Conservation (phyloP, 53 echinoderm and acorn worm genomes). For the Crossaster papposus region DNA sequence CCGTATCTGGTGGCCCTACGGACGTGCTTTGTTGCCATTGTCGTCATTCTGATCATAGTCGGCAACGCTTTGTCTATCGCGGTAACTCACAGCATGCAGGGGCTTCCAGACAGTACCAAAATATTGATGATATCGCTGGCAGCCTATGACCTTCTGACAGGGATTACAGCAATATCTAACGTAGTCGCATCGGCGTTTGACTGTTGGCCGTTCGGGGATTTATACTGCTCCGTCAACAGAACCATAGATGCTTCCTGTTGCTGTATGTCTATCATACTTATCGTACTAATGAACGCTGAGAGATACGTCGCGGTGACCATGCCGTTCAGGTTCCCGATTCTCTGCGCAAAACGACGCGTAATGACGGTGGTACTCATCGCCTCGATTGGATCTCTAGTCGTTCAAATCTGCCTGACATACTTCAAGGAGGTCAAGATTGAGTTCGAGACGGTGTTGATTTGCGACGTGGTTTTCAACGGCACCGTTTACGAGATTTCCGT, state of each 20-base stretch:
- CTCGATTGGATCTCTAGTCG: conserved; percentile 7
- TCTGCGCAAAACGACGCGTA: conserved; percentile 30
- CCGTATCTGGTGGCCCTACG: conserved; percentile 13
- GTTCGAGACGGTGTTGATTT: conserved; percentile 24
- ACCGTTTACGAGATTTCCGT: neutral
- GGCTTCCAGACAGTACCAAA: conserved; percentile 53
- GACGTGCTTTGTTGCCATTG: conserved; percentile 37
- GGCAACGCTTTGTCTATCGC: conserved; percentile 50
- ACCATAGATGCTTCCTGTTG: conserved; percentile 41
- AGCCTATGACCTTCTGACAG: conserved; percentile 20
- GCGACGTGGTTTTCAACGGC: conserved; percentile 43
- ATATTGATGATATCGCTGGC: conserved; percentile 46
- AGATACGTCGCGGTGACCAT: conserved; percentile 51
- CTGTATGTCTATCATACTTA: conserved; percentile 47
- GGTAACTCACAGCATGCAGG: conserved; percentile 48
- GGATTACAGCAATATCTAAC: conserved; percentile 30
- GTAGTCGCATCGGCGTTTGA: conserved; percentile 33
- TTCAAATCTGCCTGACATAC: conserved; percentile 8
- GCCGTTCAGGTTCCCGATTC: conserved; percentile 21
- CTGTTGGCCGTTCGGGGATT: conserved; percentile 20
- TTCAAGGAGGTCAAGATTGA: neutral
- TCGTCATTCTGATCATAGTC: conserved; percentile 28
- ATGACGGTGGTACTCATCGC: neutral
- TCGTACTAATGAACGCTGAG: conserved; percentile 46
- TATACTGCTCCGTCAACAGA: conserved; percentile 46